phyloP scores from a whole-genome alignment of 2,113 vertebrate genomes.

The Oncorhynchus nerka region DNA sequence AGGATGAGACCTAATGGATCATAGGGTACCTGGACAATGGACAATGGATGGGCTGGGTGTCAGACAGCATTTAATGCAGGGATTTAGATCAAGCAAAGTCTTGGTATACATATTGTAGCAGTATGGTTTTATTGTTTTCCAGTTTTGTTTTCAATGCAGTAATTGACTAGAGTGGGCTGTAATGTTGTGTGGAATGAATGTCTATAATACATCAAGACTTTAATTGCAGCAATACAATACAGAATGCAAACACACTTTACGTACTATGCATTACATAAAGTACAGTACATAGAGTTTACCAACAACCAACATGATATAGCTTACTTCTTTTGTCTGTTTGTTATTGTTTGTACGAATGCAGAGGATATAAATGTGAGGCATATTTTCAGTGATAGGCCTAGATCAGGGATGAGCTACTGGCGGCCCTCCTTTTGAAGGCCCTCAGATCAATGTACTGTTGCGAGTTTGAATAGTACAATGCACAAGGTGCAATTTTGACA shows the following conservation, averaged over 20 bases:
- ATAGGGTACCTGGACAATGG: not conserved
- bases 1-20: slow-evolving; percentile 15
- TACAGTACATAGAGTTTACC: not conserved
- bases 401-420: too few relatives aligned
- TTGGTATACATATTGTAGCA: not conserved
- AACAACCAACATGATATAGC: too few relatives aligned
- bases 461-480: too few relatives aligned
- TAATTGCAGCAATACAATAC: slow-evolving; percentile 31
- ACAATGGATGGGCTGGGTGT: not conserved
- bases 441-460: too few relatives aligned
- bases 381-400: too few relatives aligned
- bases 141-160: slow-evolving; percentile 26
- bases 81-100: slow-evolving; percentile 23
- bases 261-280: slow-evolving; percentile 35
- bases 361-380: too few relatives aligned
- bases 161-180: slow-evolving; percentile 34
- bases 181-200: slow-evolving; percentile 7
- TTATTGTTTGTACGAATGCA: too few relatives aligned
- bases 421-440: too few relatives aligned
- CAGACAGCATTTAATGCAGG: not conserved
- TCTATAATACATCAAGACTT: slow-evolving; percentile 36
- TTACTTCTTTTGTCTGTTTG: too few relatives aligned
- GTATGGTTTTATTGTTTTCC: slow-evolving; percentile 1
- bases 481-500: too few relatives aligned
- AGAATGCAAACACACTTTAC: slow-evolving; percentile 33